Evolutionary conservation across 1,140 invertebrate genomes (phyloP).

Genomic region (Tetramorium parvispinum): DNA sequence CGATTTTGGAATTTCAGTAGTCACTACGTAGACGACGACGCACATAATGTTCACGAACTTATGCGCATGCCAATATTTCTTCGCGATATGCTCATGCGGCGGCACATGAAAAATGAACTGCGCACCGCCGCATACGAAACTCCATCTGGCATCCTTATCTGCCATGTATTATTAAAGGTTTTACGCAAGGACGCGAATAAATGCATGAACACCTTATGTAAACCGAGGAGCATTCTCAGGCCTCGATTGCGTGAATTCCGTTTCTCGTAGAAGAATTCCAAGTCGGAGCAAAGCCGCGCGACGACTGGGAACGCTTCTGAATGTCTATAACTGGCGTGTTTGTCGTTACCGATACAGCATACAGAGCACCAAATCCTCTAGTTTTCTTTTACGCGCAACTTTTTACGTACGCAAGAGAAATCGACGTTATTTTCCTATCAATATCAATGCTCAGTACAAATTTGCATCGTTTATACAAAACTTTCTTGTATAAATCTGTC

Average conservation of each 20-base stretch:
- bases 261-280: conserved; percentile 55
- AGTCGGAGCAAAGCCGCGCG: conserved; percentile 1
- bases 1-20: conserved; percentile 13
- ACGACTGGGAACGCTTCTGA: background rate
- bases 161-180: conserved; percentile 69
- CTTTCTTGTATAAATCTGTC: background rate
- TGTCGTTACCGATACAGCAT: conserved; percentile 51
- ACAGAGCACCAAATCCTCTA: background rate
- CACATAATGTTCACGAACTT: conserved; percentile 33
- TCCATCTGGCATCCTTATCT: conserved; percentile 47
- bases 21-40: conserved; percentile 8
- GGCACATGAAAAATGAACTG: conserved; percentile 44
- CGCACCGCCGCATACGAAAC: background rate
- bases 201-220: conserved; percentile 69
- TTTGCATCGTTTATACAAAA: background rate
- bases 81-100: conserved; percentile 34
- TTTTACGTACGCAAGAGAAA: background rate
- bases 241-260: conserved; percentile 61
- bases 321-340: conserved; percentile 40
- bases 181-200: conserved; percentile 53
- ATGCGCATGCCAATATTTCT: conserved; percentile 42
- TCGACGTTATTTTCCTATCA: background rate
- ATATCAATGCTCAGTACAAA: background rate
- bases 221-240: conserved; percentile 19
- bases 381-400: background rate